Conservation (phyloP, 2,888 invertebrate species). For the Brachylomia viminalis region DNA sequence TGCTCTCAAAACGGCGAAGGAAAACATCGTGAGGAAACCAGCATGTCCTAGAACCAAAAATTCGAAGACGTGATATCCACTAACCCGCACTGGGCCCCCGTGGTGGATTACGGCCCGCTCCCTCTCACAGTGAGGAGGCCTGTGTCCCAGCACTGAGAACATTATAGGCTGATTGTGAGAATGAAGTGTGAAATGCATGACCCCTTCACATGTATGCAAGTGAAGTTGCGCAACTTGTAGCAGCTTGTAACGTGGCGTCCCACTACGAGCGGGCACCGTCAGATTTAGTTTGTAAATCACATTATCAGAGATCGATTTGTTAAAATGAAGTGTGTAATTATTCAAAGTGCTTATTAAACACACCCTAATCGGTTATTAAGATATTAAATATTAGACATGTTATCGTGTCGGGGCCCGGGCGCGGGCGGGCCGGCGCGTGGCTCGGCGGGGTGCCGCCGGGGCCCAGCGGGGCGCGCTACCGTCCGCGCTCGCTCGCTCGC, state of each 20-base stretch:
- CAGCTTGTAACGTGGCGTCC: conserved; percentile 27
- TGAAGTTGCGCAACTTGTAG: conserved; percentile 25
- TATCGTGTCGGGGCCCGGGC: conserved; percentile 62
- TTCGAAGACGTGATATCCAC: no score
- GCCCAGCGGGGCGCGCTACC: conserved; percentile 87
- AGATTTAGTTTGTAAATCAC: conserved; percentile 57
- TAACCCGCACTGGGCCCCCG: no score
- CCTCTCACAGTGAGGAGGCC: no score
- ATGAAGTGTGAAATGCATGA: conserved; percentile 16
- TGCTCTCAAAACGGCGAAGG: no score
- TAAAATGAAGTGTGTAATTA: conserved; percentile 83
- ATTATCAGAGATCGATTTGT: conserved; percentile 72
- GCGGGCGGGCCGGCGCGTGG: conserved; percentile 74
- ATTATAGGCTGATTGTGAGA: no score
- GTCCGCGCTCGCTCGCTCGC: conserved; percentile 67
- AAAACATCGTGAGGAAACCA: no score
- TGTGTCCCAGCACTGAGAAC: no score
- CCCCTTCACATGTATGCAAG: conserved; percentile 19
- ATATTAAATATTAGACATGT: conserved; percentile 86
- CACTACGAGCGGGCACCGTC: conserved; percentile 44
- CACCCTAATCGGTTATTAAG: conserved; percentile 88
- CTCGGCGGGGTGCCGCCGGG: conserved; percentile 77
- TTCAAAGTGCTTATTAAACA: conserved; percentile 82
- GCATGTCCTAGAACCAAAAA: no score
- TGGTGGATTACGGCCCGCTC: no score